phyloP scores from a whole-genome alignment of 2,113 vertebrate genomes.

The Hypanus sabinus region DNA sequence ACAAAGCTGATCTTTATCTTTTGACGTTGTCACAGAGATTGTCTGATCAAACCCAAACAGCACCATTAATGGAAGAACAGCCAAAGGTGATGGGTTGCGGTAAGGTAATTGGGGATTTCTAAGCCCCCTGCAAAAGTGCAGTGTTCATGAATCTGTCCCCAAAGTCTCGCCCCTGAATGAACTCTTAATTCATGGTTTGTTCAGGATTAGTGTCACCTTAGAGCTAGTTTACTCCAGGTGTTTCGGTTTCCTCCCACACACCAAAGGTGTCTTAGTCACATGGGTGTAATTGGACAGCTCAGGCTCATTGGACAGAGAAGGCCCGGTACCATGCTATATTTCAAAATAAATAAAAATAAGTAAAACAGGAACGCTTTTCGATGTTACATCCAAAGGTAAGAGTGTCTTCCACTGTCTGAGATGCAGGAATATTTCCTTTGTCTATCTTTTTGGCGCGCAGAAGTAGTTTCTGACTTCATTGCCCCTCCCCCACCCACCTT shows the following conservation, averaged over 20 bases:
- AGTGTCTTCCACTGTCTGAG: background rate
- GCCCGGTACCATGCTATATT: too few species aligned
- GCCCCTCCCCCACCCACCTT: too few species aligned
- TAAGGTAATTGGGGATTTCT: background rate
- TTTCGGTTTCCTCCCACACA: too few species aligned
- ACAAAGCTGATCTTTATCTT: too few species aligned
- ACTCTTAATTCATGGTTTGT: background rate
- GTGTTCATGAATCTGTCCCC: background rate
- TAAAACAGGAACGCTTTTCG: background rate
- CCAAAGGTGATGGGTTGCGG: background rate
- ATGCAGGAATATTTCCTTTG: background rate
- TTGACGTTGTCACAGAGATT: background rate
- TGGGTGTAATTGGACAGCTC: too few species aligned
- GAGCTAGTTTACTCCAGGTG: too few species aligned
- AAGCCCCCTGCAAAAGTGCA: background rate
- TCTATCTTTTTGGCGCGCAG: background rate
- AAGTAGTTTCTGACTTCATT: background rate
- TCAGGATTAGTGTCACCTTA: background rate
- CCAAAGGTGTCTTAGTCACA: too few species aligned
- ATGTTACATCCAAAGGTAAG: background rate
- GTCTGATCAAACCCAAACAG: background rate
- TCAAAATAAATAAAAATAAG: too few species aligned
- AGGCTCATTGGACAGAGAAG: too few species aligned
- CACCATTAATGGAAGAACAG: background rate
- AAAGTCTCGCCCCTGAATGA: background rate